phyloP scores from a whole-genome alignment of 2,888 invertebrate genomes.

The Terebella lapidaria region DNA sequence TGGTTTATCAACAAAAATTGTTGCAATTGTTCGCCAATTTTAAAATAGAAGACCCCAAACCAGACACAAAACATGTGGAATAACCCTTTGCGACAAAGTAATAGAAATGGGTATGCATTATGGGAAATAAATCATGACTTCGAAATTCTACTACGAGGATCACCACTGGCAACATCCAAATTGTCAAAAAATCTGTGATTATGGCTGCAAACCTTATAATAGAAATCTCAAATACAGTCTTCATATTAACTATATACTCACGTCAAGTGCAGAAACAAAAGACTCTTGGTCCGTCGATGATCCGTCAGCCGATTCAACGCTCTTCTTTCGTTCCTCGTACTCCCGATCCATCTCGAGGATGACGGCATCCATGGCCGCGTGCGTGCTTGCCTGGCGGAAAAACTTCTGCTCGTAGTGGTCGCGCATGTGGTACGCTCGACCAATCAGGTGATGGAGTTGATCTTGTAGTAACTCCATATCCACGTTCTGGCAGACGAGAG shows the following conservation, averaged over 20 bases:
- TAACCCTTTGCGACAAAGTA: too few species aligned
- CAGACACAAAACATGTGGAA: too few species aligned
- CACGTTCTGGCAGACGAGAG: background rate
- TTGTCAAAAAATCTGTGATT: too few species aligned
- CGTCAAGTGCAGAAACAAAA: slow-evolving; percentile 90
- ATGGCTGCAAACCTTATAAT: too few species aligned
- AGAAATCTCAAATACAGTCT: too few species aligned
- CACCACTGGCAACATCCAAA: too few species aligned
- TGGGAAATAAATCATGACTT: too few species aligned
- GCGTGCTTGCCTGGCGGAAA: slow-evolving; percentile 17
- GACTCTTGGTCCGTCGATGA: slow-evolving; percentile 64
- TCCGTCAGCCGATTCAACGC: slow-evolving; percentile 19
- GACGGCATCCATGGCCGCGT: slow-evolving; percentile 20
- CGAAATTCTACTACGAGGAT: too few species aligned
- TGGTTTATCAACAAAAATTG: too few species aligned
- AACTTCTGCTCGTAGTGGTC: slow-evolving; percentile 9
- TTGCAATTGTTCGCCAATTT: too few species aligned
- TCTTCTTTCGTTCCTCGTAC: slow-evolving; percentile 15
- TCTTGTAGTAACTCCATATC: slow-evolving; percentile 47
- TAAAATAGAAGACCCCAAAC: too few species aligned
- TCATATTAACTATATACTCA: slow-evolving; percentile 34
- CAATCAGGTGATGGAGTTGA: slow-evolving; percentile 74
- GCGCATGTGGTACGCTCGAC: slow-evolving; percentile 72
- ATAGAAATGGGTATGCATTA: too few species aligned
- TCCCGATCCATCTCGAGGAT: slow-evolving; percentile 25